Evolutionary conservation across 2,888 invertebrate genomes (phyloP), one percentile per base, ranked within the genome.

Genomic region (Chalcosyrphus nemorum): DNA sequence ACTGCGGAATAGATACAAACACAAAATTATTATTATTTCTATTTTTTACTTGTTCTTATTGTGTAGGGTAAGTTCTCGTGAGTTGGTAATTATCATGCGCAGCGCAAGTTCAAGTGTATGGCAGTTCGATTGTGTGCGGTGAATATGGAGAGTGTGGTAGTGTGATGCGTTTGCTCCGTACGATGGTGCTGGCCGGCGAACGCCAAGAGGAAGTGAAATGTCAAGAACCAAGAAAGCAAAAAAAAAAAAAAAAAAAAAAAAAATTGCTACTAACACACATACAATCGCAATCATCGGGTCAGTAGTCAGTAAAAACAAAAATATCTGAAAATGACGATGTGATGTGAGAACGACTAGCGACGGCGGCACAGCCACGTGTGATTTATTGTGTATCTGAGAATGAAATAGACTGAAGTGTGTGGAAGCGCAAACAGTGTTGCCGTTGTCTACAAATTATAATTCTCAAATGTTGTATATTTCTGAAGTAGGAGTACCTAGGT

Each of bases 21-120:
- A 32, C 41, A 32, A 56, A 21, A 32, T 32, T 29, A 7, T 29
- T 29, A 1, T 29, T 29, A 7, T 29, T 7, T 29, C 1, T 56
- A 4, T 2, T 11, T 41, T 13, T 32, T 54, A 3, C 1, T 5
- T 27, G 11, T 29, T 50, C 32, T 43, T 70, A 47, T 75, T 84
- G 63, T 75, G 65, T 84, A 84, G 72, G 74, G 84, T 80, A 84
- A 35, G 59, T 80, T 75, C 52, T 75, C 63, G 50, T 68, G 54
- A 63, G 72, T 56, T 43, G 38, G 63, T 68, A 56, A 65, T 59
- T 63, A 75, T 61, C 70, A 74, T 75, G 80, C 75, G 80, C 84
- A 59, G 65, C 71, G 43, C 80, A 84, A 84, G 84, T 84, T 84
- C 84, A 84, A 84, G 84, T 78, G 78, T 84, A 70, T 70, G 61